Evolutionary conservation across 2,113 vertebrate species (phyloP).

Genomic region (Globicephala melas): DNA sequence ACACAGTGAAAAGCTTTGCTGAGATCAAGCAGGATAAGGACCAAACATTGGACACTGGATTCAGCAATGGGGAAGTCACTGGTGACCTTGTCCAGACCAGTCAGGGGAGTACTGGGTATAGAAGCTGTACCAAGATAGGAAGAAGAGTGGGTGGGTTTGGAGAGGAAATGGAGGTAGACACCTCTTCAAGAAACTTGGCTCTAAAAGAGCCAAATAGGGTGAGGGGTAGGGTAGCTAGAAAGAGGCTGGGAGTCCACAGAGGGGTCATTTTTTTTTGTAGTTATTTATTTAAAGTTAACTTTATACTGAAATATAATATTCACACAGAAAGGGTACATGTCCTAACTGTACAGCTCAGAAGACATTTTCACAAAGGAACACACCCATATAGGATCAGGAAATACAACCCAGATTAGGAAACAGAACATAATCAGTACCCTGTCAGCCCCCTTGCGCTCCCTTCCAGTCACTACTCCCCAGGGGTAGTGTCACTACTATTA

Average conservation of each 20-base stretch:
- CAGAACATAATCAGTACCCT: background rate
- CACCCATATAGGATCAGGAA: background rate
- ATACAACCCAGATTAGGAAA: conserved; percentile 35
- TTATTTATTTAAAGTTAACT: conserved; percentile 8
- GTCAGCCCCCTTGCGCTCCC: background rate
- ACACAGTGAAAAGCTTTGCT: conserved; percentile 2
- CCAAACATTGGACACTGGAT: background rate
- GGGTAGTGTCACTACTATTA: background rate
- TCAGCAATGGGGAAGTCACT: conserved; percentile 16
- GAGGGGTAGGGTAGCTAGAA: background rate
- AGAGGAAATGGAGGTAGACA: conserved; percentile 19
- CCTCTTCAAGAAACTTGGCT: conserved; percentile 38
- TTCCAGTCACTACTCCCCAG: background rate
- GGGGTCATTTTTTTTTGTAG: background rate
- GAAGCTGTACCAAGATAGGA: background rate
- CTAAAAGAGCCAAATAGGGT: background rate
- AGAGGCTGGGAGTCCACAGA: background rate
- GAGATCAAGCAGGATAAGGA: conserved; percentile 17
- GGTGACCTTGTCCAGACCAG: background rate
- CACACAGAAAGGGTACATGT: background rate
- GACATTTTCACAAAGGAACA: conserved; percentile 22
- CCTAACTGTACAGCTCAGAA: background rate
- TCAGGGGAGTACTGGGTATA: background rate
- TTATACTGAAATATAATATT: conserved; percentile 26
- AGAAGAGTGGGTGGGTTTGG: background rate